Evolutionary conservation across 1,140 invertebrate genomes (phyloP), one percentile per base, ranked within the genome.

Genomic region (Drosophila pruinosa): DNA sequence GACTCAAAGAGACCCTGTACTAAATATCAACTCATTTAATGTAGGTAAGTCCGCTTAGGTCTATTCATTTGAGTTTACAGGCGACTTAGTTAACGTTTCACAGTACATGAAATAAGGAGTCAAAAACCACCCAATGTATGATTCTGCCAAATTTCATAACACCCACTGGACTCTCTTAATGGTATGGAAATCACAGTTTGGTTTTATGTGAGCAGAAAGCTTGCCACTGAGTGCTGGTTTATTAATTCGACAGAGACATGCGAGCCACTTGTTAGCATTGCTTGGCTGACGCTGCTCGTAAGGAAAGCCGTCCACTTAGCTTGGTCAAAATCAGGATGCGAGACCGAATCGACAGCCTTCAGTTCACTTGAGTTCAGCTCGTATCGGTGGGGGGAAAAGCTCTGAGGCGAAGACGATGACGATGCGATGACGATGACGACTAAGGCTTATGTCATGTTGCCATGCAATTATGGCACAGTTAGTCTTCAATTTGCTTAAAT

Each of bases 241-340:
- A 86, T 88, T 86, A 86, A 86, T 86, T 77, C 69, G 58, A 61
- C 63, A 45, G 73, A 47, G 80, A 88, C 81, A 88, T 86, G 81
- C 81, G 75, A 77, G 57, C 57, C 34, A 69, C 68, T 76, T 83
- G 80, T 74, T 80, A 43, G 63, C 22, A 34, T 26, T 38, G 26
- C 10, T n/a, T n/a, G 5, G 31, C 31, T 12, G 26, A 28, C 26
- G 10, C 12, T 3, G 24, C 22, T 31, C 52, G 36, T 36, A 71
- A 64, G 68, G 61, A 52, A 71, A 65, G 34, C 24, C 15, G 26
- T 22, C 12, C 52, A 71, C 61, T 65, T 71, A 71, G 52, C 68
- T 8, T 36, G 61, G 15, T 38, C 8, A 17, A 64, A 70, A 63
- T 48, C 17, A 70, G 26, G 31, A 54, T 36, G 41, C 59, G 59